These are phyloP conservation scores for Dendrolimus punctatus DNA, from an alignment of 1,140 invertebrate species.

Conservation along the genomic window DNA sequence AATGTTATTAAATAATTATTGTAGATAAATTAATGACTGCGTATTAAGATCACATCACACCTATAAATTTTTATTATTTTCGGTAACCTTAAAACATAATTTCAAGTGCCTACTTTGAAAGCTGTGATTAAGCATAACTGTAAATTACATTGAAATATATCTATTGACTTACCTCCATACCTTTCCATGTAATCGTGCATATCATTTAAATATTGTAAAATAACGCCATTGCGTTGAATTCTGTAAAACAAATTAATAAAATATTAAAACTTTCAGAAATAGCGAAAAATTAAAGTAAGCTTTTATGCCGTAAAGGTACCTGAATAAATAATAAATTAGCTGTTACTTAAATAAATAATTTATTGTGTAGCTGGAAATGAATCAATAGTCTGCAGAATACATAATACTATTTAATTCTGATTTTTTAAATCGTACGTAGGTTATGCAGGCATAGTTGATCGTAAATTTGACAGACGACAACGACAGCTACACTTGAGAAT, in stretches of 20 bases:
- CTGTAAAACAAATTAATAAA: conserved; percentile 47
- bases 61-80: no score
- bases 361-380: conserved; percentile 3
- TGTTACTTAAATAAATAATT: neutral
- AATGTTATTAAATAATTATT: no score
- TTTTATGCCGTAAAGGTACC: neutral
- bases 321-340: conserved; percentile 2
- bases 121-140: neutral
- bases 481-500: no score
- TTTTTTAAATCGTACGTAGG: conserved; percentile 8
- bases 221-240: conserved; percentile 65
- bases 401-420: conserved; percentile 3
- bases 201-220: conserved; percentile 65
- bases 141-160: neutral
- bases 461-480: no score
- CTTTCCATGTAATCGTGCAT: conserved; percentile 69
- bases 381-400: neutral
- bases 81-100: no score
- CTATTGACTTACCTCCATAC: conserved; percentile 63
- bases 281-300: conserved; percentile 12
- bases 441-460: conserved; percentile 2
- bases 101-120: neutral
- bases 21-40: no score
- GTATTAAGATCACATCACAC: no score
- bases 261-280: conserved; percentile 17